phyloP scores from a whole-genome alignment of 1,140 invertebrate genomes.

The Meteorus sp. region DNA sequence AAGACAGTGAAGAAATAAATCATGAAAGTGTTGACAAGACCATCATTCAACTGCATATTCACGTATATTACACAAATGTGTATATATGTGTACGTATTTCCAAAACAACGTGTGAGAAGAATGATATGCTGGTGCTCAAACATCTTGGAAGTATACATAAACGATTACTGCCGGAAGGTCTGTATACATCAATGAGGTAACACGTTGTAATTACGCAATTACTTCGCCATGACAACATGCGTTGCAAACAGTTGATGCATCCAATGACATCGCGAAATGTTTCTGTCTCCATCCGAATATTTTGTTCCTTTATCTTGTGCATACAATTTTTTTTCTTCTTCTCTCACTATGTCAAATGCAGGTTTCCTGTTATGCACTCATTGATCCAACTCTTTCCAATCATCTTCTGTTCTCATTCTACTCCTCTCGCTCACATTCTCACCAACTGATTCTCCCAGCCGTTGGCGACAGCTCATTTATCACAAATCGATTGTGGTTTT shows the following conservation, averaged over 20 bases:
- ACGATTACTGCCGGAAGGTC: constrained; percentile 13
- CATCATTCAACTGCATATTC: too few relatives aligned
- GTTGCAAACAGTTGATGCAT: constrained; percentile 25
- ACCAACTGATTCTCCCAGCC: background rate
- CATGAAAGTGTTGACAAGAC: too few relatives aligned
- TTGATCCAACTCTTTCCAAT: too few relatives aligned
- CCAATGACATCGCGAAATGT: constrained; percentile 15
- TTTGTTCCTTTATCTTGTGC: too few relatives aligned
- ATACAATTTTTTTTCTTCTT: too few relatives aligned
- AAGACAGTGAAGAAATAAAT: too few relatives aligned
- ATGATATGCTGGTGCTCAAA: background rate
- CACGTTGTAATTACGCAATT: constrained; percentile 34
- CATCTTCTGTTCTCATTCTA: background rate
- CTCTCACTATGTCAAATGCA: too few relatives aligned
- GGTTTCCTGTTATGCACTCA: too few relatives aligned
- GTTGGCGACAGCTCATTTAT: constrained; percentile 19
- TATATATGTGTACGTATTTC: background rate
- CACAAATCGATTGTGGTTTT: constrained; percentile 8
- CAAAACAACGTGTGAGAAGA: background rate
- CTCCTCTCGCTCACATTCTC: background rate
- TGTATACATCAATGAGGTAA: constrained; percentile 8
- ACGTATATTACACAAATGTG: too few relatives aligned
- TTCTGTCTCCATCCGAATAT: too few relatives aligned
- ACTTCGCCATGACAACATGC: constrained; percentile 29
- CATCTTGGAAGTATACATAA: constrained; percentile 9